These are phyloP conservation scores for Tachina lurida DNA, from an alignment of 2,888 invertebrate species.

Conservation along the genomic window DNA sequence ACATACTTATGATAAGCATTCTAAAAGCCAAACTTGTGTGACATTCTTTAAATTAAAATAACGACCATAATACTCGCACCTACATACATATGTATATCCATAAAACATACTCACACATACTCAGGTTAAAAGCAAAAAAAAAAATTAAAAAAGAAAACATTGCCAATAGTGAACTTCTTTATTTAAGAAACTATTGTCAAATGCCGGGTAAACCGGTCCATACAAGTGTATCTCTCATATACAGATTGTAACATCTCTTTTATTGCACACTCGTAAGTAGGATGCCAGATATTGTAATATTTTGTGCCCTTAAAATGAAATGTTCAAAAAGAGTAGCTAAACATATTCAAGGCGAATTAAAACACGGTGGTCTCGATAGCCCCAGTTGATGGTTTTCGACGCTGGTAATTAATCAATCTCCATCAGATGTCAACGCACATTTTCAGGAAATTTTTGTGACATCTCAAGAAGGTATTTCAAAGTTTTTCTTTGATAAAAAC, in stretches of 20 bases:
- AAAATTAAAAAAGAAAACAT: conserved; percentile 25
- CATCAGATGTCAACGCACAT: too few relatives aligned
- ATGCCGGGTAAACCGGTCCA: conserved; percentile 66
- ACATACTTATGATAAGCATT: background rate
- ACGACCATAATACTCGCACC: conserved; percentile 14
- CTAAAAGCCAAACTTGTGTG: conserved; percentile 42
- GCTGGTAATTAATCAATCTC: too few relatives aligned
- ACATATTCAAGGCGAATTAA: too few relatives aligned
- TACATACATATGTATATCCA: too few relatives aligned
- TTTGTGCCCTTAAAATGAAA: too few relatives aligned
- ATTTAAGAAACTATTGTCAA: conserved; percentile 31
- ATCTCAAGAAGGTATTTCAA: too few relatives aligned
- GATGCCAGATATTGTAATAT: conserved; percentile 41
- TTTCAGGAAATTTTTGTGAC: too few relatives aligned
- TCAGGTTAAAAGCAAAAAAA: background rate
- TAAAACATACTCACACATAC: conserved; percentile 3
- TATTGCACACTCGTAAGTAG: background rate
- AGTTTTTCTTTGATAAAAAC: too few relatives aligned
- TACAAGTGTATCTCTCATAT: conserved; percentile 43
- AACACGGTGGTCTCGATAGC: too few relatives aligned
- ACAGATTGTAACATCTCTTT: conserved; percentile 18
- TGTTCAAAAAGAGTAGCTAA: too few relatives aligned
- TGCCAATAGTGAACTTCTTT: conserved; percentile 29
- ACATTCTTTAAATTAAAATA: conserved; percentile 61
- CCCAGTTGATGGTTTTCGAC: too few relatives aligned